A percentile compares a stretch with the other conserved stretches of the same genome.
These are phyloP conservation scores for Encarsia formosa DNA, from an alignment of 2,888 invertebrate genomes.

Conservation along the genomic window DNA sequence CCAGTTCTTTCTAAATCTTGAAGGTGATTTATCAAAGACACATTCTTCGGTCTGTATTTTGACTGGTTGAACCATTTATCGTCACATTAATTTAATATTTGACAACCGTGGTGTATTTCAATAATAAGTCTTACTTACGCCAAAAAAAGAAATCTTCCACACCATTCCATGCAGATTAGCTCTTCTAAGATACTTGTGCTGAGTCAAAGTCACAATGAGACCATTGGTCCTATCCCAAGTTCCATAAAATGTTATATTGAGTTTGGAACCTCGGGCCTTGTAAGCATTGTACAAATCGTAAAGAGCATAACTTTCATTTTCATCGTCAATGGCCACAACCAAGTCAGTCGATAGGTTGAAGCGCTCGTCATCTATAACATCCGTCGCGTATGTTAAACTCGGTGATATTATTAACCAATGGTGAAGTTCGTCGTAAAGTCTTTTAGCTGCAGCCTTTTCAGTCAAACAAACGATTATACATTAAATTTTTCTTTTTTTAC, in stretches of 20 bases:
- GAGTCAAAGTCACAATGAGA: constrained; percentile 3
- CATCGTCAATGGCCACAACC: constrained; percentile 28
- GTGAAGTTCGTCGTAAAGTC: constrained; percentile 14
- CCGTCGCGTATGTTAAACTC: constrained; percentile 21
- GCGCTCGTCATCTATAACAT: constrained; percentile 30
- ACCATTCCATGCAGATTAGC: constrained; percentile 25
- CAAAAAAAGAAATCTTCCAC: constrained; percentile 24
- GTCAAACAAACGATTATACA: neutral
- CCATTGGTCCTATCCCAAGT: constrained; percentile 24
- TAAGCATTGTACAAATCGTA: constrained; percentile 36
- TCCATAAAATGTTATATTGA: constrained; percentile 32
- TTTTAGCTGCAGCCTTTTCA: constrained; percentile 1
- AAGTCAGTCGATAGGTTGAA: constrained; percentile 35
- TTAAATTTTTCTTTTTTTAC: neutral
- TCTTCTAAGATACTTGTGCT: constrained; percentile 14
- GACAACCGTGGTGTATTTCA: no score
- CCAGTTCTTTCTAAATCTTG: constrained; percentile 7
- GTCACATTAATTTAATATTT: no score
- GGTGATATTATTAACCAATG: constrained; percentile 32
- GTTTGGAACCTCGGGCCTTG: constrained; percentile 29
- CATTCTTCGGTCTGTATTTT: constrained; percentile 4
- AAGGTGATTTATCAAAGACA: constrained; percentile 16
- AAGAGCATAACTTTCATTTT: constrained; percentile 22
- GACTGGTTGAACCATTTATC: no score
- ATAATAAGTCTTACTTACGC: neutral